A percentile compares a stretch with the other conserved stretches of the same genome.
These are phyloP conservation scores for Sebastes oblongus DNA, from an alignment of 2,797 vertebrate species.

Conservation along the genomic window DNA sequence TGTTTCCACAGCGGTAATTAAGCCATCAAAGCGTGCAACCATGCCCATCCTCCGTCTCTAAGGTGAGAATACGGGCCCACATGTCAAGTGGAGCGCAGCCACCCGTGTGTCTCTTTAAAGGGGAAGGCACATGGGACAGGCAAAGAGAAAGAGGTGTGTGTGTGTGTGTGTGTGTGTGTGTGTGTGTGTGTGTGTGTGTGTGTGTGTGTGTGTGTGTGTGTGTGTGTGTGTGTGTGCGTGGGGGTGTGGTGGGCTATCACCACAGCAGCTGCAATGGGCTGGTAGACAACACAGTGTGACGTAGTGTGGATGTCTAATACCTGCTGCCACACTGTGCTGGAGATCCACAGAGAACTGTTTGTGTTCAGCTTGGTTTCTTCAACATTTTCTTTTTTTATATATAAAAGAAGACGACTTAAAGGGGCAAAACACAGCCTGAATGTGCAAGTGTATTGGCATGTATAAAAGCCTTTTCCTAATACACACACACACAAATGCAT, in stretches of 20 bases:
- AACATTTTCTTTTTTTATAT: background rate
- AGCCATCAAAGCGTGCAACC: constrained; percentile 82
- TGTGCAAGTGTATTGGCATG: constrained; percentile 4
- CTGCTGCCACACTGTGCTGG: constrained; percentile 39
- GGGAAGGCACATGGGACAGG: constrained; percentile 69
- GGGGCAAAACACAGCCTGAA: background rate
- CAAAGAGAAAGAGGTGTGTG: constrained; percentile 7
- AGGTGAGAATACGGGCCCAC: constrained; percentile 78
- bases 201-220: background rate
- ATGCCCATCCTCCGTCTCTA: constrained; percentile 79
- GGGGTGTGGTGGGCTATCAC: constrained; percentile 6
- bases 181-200: background rate
- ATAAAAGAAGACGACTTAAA: background rate
- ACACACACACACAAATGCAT: constrained; percentile 16
- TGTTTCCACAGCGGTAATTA: constrained; percentile 83
- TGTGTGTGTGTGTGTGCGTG: background rate
- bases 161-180: background rate
- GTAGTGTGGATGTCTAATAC: constrained; percentile 49
- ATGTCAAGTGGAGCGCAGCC: constrained; percentile 78
- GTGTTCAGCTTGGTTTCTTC: constrained; percentile 30
- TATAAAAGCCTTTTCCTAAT: constrained; percentile 3
- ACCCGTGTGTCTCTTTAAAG: constrained; percentile 77
- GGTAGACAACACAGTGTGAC: constrained; percentile 65
- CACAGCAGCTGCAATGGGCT: constrained; percentile 55
- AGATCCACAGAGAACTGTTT: constrained; percentile 46